These are phyloP conservation scores for Antedon mediterranea DNA, from an alignment of 53 echinoderm and acorn worm species.

Conservation along the genomic window DNA sequence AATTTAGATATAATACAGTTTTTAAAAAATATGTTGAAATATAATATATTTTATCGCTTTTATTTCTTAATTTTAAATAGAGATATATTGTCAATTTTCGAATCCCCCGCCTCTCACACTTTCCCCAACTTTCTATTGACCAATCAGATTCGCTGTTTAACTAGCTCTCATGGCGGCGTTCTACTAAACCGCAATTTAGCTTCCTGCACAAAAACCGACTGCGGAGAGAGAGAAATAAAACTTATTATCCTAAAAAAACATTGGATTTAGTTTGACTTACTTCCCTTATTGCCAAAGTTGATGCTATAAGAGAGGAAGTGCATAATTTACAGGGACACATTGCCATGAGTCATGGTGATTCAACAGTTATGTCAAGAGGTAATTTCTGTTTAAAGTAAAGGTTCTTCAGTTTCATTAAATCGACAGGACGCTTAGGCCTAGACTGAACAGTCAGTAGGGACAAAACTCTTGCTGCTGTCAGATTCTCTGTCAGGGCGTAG, in stretches of 20 bases:
- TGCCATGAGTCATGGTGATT: slow-evolving; percentile 80
- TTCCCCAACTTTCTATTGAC: neutral
- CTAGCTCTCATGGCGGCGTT: neutral
- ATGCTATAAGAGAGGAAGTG: neutral
- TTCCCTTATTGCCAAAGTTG: neutral
- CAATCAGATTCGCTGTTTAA: neutral
- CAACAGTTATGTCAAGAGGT: slow-evolving; percentile 96
- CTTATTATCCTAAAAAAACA: neutral
- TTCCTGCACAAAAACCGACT: neutral
- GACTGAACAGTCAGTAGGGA: no score
- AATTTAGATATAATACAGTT: no score
- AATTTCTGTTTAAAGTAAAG: neutral
- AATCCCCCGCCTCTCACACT: neutral
- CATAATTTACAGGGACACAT: slow-evolving; percentile 32
- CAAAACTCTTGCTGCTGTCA: no score
- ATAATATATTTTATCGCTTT: no score
- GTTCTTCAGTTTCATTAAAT: neutral
- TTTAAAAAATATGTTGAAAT: no score
- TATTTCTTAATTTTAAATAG: no score
- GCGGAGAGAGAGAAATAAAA: neutral
- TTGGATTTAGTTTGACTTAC: neutral
- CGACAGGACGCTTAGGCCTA: neutral
- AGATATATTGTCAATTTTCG: no score
- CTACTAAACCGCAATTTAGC: neutral
- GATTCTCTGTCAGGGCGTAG: neutral